Evolutionary conservation across 2,797 vertebrate species (phyloP).

Genomic region (Mus minutoides): DNA sequence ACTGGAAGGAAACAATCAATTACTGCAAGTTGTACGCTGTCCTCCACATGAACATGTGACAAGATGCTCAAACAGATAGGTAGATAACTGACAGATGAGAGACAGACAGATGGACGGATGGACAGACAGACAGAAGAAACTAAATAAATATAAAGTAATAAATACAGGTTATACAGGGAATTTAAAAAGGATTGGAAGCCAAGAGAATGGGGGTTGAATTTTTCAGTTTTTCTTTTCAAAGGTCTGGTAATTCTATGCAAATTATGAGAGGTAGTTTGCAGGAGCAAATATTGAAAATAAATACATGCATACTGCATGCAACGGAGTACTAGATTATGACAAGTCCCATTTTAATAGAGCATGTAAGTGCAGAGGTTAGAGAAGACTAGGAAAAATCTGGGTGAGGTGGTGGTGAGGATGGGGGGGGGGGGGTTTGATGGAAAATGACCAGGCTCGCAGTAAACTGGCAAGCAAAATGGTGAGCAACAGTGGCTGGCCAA

Average conservation of each 20-base stretch:
- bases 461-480: not conserved
- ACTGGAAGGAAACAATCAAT: not conserved
- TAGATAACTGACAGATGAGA: too few species aligned
- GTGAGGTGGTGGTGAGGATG: too few species aligned
- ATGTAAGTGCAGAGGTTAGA: not conserved
- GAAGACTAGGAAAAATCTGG: not conserved
- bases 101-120: not conserved
- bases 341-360: not conserved
- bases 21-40: not conserved
- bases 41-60: not conserved
- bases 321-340: not conserved
- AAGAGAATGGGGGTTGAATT: not conserved
- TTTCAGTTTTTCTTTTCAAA: constrained; percentile 19
- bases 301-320: not conserved
- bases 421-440: too few species aligned
- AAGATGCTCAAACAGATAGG: not conserved
- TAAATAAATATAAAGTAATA: constrained; percentile 14
- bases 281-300: not conserved
- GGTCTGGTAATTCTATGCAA: not conserved
- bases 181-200: not conserved
- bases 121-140: not conserved
- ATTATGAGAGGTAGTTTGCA: not conserved
- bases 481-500: not conserved
- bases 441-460: not conserved
- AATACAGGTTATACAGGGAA: not conserved